These are phyloP conservation scores for Drosophila cognata DNA, from an alignment of 2,888 invertebrate species.

Conservation along the genomic window DNA sequence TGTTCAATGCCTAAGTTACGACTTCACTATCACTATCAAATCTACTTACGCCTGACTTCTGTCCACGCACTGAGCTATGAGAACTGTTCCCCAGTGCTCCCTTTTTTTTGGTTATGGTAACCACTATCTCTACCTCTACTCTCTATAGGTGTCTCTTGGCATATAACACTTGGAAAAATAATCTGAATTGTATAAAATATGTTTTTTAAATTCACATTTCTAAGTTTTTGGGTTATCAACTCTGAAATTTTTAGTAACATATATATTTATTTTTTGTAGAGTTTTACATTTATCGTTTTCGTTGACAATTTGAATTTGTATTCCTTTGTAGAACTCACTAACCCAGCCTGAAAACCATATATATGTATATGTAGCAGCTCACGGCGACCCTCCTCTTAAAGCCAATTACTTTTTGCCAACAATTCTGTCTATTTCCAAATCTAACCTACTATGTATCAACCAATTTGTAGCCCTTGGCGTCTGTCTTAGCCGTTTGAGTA, in stretches of 20 bases:
- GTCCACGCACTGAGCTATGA: conserved; percentile 27
- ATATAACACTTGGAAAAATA: conserved; percentile 6
- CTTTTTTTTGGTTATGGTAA: conserved; percentile 38
- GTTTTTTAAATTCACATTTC: conserved; percentile 1
- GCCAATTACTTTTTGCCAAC: conserved; percentile 23
- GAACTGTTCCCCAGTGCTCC: conserved; percentile 27
- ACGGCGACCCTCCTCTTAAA: conserved; percentile 32
- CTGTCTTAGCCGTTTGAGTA: conserved; percentile 45
- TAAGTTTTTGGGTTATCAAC: conserved; percentile 16
- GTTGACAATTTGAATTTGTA: conserved; percentile 17
- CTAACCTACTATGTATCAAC: conserved; percentile 16
- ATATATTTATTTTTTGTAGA: conserved; percentile 23
- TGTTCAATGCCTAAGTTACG: conserved; percentile 25
- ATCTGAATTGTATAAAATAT: not conserved
- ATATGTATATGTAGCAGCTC: conserved; percentile 32
- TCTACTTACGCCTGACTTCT: conserved; percentile 33
- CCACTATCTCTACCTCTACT: conserved; percentile 21
- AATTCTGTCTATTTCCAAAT: conserved; percentile 20
- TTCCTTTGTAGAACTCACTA: conserved; percentile 50
- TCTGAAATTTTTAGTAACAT: conserved; percentile 9
- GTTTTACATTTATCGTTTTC: conserved; percentile 35
- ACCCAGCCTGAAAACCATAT: conserved; percentile 16
- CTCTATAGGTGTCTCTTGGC: conserved; percentile 15
- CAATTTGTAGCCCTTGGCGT: conserved; percentile 38
- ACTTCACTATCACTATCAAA: conserved; percentile 51